Conservation (phyloP, 2,113 vertebrate species). For the Sander vitreus region DNA sequence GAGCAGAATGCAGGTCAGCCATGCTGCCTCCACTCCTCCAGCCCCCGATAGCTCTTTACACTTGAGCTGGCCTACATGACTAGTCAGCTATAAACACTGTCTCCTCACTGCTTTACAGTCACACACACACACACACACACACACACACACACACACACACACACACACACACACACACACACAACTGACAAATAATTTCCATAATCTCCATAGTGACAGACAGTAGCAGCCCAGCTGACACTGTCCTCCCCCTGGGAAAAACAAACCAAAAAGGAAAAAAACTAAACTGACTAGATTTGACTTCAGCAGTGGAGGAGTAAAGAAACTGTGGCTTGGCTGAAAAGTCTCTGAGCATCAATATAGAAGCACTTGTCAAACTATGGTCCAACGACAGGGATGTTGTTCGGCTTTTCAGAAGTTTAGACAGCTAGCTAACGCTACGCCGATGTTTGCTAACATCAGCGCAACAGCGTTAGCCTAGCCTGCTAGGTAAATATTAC, state of each 20-base stretch:
- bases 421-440: too few relatives aligned
- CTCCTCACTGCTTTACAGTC: conserved; percentile 28
- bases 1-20: conserved; percentile 61
- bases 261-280: background rate
- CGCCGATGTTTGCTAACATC: too few relatives aligned
- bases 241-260: background rate
- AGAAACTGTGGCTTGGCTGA: background rate
- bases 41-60: conserved; percentile 49
- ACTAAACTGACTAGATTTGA: background rate
- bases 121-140: conserved; percentile 16
- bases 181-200: background rate
- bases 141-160: conserved; percentile 9
- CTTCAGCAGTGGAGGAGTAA: background rate
- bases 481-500: too few relatives aligned
- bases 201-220: conserved; percentile 15
- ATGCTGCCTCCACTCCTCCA: conserved; percentile 44
- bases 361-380: background rate
- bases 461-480: too few relatives aligned
- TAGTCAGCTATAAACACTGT: conserved; percentile 70
- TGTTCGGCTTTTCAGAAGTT: too few relatives aligned
- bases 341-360: background rate
- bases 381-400: background rate
- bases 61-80: conserved; percentile 73
- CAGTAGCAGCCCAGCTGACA: conserved; percentile 12
- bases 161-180: conserved; percentile 25